Percentiles rank a stretch among this genome's conserved stretches.
Evolutionary conservation across 2,113 vertebrate species (phyloP).

Genomic region (Vireo altiloquus): DNA sequence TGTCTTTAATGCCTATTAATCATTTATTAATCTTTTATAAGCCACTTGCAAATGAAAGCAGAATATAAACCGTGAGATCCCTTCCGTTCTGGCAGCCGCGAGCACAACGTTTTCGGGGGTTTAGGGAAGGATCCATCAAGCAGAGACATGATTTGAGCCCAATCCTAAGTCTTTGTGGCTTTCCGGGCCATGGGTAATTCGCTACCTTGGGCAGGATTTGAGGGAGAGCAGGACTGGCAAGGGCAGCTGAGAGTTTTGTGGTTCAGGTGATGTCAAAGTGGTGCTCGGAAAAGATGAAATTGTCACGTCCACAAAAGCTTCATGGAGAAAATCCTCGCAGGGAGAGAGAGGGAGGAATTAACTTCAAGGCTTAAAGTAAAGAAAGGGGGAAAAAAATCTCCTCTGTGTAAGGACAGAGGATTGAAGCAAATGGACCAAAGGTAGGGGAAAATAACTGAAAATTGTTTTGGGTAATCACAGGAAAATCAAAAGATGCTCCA

Average conservation of each 20-base stretch:
- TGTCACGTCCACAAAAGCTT: constrained; percentile 39
- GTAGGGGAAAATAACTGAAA: constrained; percentile 40
- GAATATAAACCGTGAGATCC: not conserved
- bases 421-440: constrained; percentile 24
- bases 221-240: not conserved
- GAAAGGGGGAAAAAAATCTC: not conserved
- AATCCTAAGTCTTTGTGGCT: not conserved
- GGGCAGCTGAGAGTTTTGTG: not conserved
- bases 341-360: constrained; percentile 37
- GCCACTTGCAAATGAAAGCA: constrained; percentile 36
- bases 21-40: constrained; percentile 60
- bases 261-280: not conserved
- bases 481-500: constrained; percentile 31
- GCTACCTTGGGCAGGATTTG: not conserved
- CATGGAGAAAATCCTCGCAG: constrained; percentile 20
- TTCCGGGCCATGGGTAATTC: not conserved
- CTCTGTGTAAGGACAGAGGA: not conserved
- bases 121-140: not conserved
- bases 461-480: not conserved
- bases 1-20: constrained; percentile 45
- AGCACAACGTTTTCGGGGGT: not conserved
- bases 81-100: not conserved
- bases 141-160: not conserved
- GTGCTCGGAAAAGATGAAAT: constrained; percentile 4
- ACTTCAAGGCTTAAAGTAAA: constrained; percentile 45